Conservation (phyloP, 2,797 vertebrate genomes). For the Amphiprion clarkii region DNA sequence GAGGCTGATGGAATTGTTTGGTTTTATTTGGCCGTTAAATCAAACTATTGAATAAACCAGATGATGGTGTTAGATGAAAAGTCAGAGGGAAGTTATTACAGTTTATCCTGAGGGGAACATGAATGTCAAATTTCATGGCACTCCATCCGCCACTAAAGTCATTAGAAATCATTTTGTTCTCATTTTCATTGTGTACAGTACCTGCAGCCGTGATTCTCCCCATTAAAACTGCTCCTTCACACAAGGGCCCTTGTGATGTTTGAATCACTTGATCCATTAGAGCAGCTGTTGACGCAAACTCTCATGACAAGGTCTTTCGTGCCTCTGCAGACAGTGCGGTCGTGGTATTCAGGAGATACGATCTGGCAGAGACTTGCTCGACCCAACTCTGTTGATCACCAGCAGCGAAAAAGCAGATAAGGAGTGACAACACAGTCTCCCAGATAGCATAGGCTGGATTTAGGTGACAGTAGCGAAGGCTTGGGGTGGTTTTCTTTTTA, state of each 20-base stretch:
- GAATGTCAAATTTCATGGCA: background rate
- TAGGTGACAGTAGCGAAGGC: conserved; percentile 55
- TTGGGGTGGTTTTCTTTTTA: conserved; percentile 40
- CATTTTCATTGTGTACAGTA: no score
- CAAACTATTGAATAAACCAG: background rate
- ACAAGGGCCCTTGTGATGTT: background rate
- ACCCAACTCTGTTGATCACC: conserved; percentile 51
- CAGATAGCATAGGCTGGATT: conserved; percentile 54
- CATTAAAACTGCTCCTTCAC: background rate
- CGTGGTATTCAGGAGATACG: conserved; percentile 29
- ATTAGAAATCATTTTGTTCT: background rate
- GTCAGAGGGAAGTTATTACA: background rate
- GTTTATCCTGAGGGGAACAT: no score
- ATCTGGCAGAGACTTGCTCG: conserved; percentile 45
- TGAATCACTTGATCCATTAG: conserved; percentile 6
- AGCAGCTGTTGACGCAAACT: conserved; percentile 27
- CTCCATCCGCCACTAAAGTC: background rate
- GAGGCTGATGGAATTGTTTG: background rate
- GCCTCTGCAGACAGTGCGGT: conserved; percentile 40
- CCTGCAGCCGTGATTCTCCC: background rate
- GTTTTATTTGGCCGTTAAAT: background rate
- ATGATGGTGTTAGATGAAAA: background rate
- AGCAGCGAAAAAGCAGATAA: conserved; percentile 56
- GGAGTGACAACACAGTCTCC: conserved; percentile 58
- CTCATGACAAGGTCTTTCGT: conserved; percentile 42